Conservation (phyloP, 2,888 invertebrate genomes). For the Melanchra persicariae region DNA sequence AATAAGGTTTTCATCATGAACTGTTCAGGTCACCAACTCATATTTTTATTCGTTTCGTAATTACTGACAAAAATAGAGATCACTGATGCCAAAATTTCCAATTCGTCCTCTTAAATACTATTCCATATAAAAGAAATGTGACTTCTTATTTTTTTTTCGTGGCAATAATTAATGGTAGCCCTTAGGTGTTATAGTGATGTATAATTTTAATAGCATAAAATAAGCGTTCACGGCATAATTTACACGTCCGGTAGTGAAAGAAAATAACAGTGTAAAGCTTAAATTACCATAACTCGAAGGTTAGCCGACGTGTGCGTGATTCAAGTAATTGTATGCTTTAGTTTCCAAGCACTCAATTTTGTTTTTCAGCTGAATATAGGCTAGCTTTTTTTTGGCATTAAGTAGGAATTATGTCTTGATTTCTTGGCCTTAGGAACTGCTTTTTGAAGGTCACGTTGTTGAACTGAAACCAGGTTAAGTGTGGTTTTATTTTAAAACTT, state of each 20-base stretch:
- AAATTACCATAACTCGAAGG: constrained; percentile 23
- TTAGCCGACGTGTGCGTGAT: constrained; percentile 15
- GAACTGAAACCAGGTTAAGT: too few species aligned
- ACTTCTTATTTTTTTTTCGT: background rate
- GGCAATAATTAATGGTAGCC: constrained; percentile 1
- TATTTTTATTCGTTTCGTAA: too few species aligned
- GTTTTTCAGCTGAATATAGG: background rate
- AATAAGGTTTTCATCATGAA: too few species aligned
- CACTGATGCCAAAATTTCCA: too few species aligned
- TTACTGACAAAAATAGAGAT: too few species aligned
- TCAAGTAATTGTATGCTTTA: constrained; percentile 6
- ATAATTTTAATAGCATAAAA: constrained; percentile 42
- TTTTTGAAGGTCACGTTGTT: too few species aligned
- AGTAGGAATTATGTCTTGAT: background rate
- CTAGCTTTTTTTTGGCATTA: background rate
- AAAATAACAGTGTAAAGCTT: constrained; percentile 29
- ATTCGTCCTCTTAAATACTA: too few species aligned
- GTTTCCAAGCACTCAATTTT: constrained; percentile 31
- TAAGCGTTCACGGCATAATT: constrained; percentile 38
- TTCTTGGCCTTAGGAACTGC: background rate
- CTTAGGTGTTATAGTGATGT: constrained; percentile 21
- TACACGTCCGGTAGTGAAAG: constrained; percentile 41
- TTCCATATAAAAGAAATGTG: too few species aligned
- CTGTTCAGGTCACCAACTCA: too few species aligned
- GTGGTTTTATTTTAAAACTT: too few species aligned